phyloP scores from a whole-genome alignment of 2,888 invertebrate genomes.

The Rosalia funebris region DNA sequence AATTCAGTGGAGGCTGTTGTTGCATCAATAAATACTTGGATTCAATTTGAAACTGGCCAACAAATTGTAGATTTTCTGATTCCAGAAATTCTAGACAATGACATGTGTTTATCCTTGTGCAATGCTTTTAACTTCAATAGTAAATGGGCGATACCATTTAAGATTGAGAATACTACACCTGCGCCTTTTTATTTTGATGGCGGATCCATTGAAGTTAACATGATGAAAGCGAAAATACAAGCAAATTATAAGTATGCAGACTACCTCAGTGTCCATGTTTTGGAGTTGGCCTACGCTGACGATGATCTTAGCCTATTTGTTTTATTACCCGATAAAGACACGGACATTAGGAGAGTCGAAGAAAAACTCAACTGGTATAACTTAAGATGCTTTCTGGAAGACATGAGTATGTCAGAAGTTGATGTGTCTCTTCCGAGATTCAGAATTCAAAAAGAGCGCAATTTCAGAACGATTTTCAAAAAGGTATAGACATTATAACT shows the following conservation, averaged over 20 bases:
- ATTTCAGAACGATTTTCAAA: neutral
- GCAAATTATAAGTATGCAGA: neutral
- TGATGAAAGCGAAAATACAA: neutral
- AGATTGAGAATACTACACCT: neutral
- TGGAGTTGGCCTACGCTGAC: neutral
- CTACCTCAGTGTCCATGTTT: neutral
- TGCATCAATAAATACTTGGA: neutral
- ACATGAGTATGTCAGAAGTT: neutral
- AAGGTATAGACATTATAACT: neutral
- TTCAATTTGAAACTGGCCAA: neutral
- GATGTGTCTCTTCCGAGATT: neutral
- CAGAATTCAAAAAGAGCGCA: neutral
- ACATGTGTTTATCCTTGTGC: neutral
- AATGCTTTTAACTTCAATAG: neutral
- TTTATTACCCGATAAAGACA: neutral
- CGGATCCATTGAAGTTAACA: neutral
- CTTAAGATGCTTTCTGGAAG: no score
- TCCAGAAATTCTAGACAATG: neutral
- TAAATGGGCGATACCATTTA: neutral
- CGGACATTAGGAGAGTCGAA: neutral
- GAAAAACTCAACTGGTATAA: neutral
- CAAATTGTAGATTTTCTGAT: neutral
- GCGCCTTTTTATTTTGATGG: neutral
- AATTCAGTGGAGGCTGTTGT: neutral
- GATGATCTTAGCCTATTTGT: conserved; percentile 2